phyloP scores from a whole-genome alignment of 2,113 vertebrate species.

The Corynorhinus townsendii region DNA sequence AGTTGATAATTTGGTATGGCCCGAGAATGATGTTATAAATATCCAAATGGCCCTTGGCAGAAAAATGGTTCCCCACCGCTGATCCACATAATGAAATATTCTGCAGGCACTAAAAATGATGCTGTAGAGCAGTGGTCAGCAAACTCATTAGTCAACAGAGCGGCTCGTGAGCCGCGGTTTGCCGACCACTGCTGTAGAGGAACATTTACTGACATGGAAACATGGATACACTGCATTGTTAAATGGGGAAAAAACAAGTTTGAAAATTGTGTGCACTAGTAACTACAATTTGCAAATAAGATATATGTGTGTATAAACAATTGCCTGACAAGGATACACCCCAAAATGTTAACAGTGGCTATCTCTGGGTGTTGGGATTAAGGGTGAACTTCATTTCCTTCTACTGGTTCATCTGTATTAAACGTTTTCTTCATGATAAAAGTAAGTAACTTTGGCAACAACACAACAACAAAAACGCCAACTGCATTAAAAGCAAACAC shows the following conservation, averaged over 20 bases:
- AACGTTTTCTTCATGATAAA: conserved; percentile 42
- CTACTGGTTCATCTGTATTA: neutral
- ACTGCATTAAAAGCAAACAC: neutral
- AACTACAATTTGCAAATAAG: conserved; percentile 30
- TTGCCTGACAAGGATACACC: neutral
- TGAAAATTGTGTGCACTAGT: neutral
- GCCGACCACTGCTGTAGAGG: neutral
- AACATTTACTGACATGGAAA: conserved; percentile 23
- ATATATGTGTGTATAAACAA: neutral
- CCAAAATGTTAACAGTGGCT: neutral
- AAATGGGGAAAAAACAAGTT: neutral
- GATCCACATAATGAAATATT: neutral
- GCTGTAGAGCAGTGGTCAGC: neutral
- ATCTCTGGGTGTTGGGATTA: neutral
- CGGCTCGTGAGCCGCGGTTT: too few relatives aligned
- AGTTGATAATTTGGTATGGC: too few relatives aligned
- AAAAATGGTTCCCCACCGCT: too few relatives aligned
- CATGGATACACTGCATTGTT: neutral
- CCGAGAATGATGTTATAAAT: too few relatives aligned
- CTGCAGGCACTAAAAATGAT: neutral
- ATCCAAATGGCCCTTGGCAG: too few relatives aligned
- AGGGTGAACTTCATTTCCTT: conserved; percentile 4
- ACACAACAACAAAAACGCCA: neutral
- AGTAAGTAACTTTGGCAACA: neutral
- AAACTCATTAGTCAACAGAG: too few relatives aligned